Evolutionary conservation across 2,113 vertebrate genomes (phyloP), one percentile per base, ranked within the genome.

Genomic region (Anhinga rufa): DNA sequence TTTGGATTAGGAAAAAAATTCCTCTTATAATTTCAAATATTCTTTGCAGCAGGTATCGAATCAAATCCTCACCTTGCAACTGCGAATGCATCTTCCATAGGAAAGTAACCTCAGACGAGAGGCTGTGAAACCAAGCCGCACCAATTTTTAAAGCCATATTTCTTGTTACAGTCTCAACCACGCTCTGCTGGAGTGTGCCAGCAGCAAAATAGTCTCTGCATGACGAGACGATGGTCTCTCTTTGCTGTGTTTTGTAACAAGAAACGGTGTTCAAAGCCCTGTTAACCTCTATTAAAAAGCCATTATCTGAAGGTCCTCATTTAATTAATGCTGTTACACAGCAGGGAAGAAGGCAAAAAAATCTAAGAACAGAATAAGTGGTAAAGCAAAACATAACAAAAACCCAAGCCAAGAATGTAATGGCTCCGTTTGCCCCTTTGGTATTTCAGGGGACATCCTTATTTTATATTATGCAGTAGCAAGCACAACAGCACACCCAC

Each of bases 401-500:
- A 92, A 25, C 19, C 14, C 52, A 46, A 82, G 44, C 60, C 57
- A 75, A 74, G 57, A 93, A 65, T 7, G 6, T n/a, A 76, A 61
- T 6, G 65, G 34, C 55, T 91, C 44, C n/a, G 2, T 42, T 69
- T 86, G 22, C 57, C 31, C 81, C 77, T 61, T 86, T 32, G 69
- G 82, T 91, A 62, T 91, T 93, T 91, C 70, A 68, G 36, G 46
- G 48, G 44, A 49, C 6, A 19, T 32, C 81, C 88, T 95, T 77
- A 49, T 90, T 94, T 92, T 88, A 74, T 36, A 80, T 93, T 55
- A 82, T 95, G 89, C 86, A 85, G 88, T 13, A 66, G 84, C 96
- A 96, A 97, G 96, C 95, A 97, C 91, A 94, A 89, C 83, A 95
- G 91, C 96, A 97, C 90, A 70, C 93, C 76, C 93, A 85, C 93